Evolutionary conservation across 2,113 vertebrate genomes (phyloP).

Genomic region (Daubentonia madagascariensis): DNA sequence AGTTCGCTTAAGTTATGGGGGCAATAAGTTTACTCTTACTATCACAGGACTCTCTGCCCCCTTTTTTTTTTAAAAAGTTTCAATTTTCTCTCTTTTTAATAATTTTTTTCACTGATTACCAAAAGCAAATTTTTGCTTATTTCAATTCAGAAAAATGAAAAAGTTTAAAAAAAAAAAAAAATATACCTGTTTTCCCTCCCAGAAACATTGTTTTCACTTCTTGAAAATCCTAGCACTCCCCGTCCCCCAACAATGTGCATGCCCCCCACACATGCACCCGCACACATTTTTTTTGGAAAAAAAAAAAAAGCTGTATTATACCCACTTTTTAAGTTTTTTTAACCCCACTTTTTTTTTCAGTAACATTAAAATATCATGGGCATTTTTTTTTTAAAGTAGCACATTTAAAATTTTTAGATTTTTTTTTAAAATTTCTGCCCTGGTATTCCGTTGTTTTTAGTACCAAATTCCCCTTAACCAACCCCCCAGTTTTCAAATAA

Average conservation of each 20-base stretch:
- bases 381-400: background rate
- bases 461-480: background rate
- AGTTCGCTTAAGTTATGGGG: background rate
- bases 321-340: background rate
- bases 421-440: background rate
- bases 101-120: background rate
- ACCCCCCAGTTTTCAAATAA: background rate
- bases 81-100: background rate
- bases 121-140: background rate
- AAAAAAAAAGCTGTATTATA: background rate
- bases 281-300: background rate
- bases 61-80: conserved; percentile 39
- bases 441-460: background rate
- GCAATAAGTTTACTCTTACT: background rate
- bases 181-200: background rate
- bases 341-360: background rate
- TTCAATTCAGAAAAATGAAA: background rate
- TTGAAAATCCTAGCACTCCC: background rate
- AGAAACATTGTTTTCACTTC: background rate
- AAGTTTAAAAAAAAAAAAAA: background rate
- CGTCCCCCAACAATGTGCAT: background rate
- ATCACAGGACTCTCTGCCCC: background rate
- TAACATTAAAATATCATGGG: background rate
- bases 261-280: too few species aligned
- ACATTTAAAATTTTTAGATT: background rate